Conservation (phyloP, 2,888 invertebrate species). For the Drosophila kambysellisi region DNA sequence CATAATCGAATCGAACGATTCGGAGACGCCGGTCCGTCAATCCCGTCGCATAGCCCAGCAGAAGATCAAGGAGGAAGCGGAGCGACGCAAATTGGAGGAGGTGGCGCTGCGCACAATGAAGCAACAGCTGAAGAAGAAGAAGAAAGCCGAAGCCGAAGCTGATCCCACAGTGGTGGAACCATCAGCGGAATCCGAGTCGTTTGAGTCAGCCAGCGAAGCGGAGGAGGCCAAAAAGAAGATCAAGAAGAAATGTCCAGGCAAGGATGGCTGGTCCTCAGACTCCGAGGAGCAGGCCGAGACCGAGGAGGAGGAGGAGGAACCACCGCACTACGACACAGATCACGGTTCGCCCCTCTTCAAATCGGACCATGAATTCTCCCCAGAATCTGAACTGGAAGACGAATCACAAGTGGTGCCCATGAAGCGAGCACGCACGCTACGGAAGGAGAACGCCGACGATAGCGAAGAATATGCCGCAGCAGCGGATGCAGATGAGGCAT, state of each 20-base stretch:
- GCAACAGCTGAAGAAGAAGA: constrained; percentile 87
- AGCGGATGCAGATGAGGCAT: constrained; percentile 89
- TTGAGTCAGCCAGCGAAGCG: constrained; percentile 79
- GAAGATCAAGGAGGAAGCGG: constrained; percentile 94
- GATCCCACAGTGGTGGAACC: constrained; percentile 81
- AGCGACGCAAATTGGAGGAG: constrained; percentile 90
- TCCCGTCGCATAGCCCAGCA: constrained; percentile 94
- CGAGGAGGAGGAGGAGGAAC: constrained; percentile 86
- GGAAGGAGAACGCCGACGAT: constrained; percentile 88
- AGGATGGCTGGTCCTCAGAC: constrained; percentile 84
- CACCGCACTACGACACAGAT: constrained; percentile 86
- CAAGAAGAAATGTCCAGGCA: constrained; percentile 84
- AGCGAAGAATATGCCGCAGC: constrained; percentile 69
- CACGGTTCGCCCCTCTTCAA: constrained; percentile 87
- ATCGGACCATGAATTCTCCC: constrained; percentile 97
- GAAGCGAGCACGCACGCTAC: constrained; percentile 92
- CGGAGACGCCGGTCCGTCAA: constrained; percentile 88
- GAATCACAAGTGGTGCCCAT: constrained; percentile 89
- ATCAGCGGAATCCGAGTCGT: constrained; percentile 72
- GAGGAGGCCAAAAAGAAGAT: constrained; percentile 83
- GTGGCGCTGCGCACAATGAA: constrained; percentile 89
- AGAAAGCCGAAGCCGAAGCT: constrained; percentile 84
- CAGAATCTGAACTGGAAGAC: constrained; percentile 93
- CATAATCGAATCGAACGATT: constrained; percentile 80
- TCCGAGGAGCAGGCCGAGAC: constrained; percentile 85